phyloP scores from a whole-genome alignment of 1,140 invertebrate genomes.

The Hyles vespertilio region DNA sequence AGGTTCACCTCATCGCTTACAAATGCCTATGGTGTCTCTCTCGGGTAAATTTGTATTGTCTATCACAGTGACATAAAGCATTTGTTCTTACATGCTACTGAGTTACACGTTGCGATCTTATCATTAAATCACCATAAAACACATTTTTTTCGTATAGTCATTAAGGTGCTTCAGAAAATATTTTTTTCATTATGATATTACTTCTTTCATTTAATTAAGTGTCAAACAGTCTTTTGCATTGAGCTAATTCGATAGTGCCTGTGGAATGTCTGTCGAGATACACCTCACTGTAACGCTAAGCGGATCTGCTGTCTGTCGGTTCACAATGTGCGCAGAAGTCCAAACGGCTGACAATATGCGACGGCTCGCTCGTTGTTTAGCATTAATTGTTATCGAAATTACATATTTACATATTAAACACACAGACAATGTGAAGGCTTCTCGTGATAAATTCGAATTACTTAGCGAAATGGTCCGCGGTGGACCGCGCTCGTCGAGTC shows the following conservation, averaged over 20 bases:
- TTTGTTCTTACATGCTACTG: conserved; percentile 74
- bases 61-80: conserved; percentile 74
- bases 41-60: conserved; percentile 68
- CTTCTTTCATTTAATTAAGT: conserved; percentile 57
- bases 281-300: conserved; percentile 30
- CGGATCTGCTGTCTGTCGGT: conserved; percentile 16
- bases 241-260: conserved; percentile 68
- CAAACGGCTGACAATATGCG: conserved; percentile 54
- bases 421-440: conserved; percentile 57
- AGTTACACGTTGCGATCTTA: conserved; percentile 72
- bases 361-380: conserved; percentile 64
- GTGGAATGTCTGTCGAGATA: conserved; percentile 60
- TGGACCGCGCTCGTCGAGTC: no score
- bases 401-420: conserved; percentile 70
- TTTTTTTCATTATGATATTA: conserved; percentile 62
- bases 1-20: conserved; percentile 36
- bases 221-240: conserved; percentile 71
- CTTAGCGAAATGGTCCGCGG: conserved; percentile 18
- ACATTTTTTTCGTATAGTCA: conserved; percentile 60
- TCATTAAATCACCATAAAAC: conserved; percentile 71
- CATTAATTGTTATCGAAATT: conserved; percentile 64
- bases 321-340: conserved; percentile 67
- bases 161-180: conserved; percentile 73
- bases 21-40: conserved; percentile 65
- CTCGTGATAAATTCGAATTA: conserved; percentile 52